These are phyloP conservation scores for Parauchenoglanis punctatus DNA, from an alignment of 2,797 vertebrate species.

Conservation along the genomic window DNA sequence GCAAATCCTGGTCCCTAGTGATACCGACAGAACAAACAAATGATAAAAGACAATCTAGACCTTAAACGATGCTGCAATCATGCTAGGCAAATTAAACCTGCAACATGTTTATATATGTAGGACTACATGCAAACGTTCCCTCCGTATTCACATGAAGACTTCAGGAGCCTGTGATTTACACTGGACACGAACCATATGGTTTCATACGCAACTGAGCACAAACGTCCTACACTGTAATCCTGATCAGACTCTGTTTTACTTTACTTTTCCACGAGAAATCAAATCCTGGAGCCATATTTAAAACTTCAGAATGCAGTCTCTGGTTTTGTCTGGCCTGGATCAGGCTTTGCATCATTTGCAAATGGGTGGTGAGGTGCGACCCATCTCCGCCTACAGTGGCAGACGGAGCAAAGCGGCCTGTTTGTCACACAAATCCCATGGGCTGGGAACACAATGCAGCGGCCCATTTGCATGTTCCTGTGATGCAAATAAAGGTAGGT, in stretches of 20 bases:
- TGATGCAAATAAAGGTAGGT: slow-evolving; percentile 47
- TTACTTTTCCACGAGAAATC: not conserved
- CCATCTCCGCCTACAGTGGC: slow-evolving; percentile 18
- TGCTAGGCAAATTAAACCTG: not conserved
- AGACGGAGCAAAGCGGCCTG: slow-evolving; percentile 20
- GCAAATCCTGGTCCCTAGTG: not conserved
- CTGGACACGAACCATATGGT: not conserved
- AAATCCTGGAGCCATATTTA: not conserved
- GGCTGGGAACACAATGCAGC: slow-evolving; percentile 18
- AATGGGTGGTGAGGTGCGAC: slow-evolving; percentile 12
- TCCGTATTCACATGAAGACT: not conserved
- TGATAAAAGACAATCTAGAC: not conserved
- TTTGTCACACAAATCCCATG: slow-evolving; percentile 2
- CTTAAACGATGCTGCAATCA: not conserved
- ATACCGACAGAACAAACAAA: not conserved
- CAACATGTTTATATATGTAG: not conserved
- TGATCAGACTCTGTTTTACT: not conserved
- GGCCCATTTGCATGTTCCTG: slow-evolving; percentile 36
- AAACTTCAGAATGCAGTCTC: not conserved
- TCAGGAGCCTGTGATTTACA: not conserved
- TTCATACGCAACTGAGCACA: not conserved
- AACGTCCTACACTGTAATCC: not conserved
- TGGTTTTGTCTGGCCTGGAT: not conserved
- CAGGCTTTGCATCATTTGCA: slow-evolving; percentile 11
- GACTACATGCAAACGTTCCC: not conserved